Evolutionary conservation across 2,797 vertebrate genomes (phyloP).

Genomic region (Heliangelus exortis): DNA sequence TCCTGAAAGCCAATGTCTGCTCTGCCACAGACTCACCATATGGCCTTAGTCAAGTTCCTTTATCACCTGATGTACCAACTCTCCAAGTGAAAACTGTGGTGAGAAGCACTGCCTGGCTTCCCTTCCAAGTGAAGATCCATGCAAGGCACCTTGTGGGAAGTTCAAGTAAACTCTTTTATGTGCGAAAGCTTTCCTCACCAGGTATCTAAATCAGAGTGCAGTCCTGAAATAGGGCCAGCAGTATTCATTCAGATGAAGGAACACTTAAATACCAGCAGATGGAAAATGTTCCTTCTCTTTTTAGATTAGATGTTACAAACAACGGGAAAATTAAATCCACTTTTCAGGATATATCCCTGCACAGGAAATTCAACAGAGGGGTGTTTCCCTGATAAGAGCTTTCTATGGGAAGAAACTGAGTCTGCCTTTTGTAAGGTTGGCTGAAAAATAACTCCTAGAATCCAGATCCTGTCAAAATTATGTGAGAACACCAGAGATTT

Average conservation of each 20-base stretch:
- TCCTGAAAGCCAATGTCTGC: neutral
- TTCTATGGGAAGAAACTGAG: conserved; percentile 53
- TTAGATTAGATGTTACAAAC: conserved; percentile 7
- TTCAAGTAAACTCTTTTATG: neutral
- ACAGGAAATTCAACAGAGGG: conserved; percentile 34
- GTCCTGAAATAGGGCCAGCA: neutral
- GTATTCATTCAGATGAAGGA: neutral
- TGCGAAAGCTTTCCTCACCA: neutral
- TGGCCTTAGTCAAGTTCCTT: neutral
- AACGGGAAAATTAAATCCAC: neutral
- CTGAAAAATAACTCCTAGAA: conserved; percentile 35
- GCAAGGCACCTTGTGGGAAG: neutral
- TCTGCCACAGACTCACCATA: neutral
- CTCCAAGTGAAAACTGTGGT: neutral
- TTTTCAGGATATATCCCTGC: conserved; percentile 40
- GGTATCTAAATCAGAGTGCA: neutral
- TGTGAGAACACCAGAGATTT: conserved; percentile 41
- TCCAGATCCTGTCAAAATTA: conserved; percentile 49
- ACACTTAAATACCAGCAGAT: neutral
- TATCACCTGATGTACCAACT: neutral
- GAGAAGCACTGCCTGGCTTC: neutral
- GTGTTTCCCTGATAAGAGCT: conserved; percentile 48
- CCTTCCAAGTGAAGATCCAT: neutral
- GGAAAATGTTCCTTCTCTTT: conserved; percentile 4
- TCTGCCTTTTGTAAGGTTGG: conserved; percentile 34